Conservation (phyloP, 2,113 vertebrate genomes). For the Eolophus roseicapilla region DNA sequence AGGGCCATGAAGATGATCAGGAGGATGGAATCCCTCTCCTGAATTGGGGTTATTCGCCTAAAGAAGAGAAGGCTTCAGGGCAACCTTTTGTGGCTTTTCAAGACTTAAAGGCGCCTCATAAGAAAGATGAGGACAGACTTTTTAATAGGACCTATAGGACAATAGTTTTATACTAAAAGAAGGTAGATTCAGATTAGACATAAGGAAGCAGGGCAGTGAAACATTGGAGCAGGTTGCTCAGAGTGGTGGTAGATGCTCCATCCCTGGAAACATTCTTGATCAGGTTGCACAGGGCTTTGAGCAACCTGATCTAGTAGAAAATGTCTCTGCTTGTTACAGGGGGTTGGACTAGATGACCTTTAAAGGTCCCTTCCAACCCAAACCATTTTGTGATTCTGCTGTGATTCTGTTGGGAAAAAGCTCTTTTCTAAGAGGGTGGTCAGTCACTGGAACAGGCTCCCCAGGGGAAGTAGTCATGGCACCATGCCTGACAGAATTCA, state of each 20-base stretch:
- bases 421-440: not conserved
- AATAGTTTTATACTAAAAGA: not conserved
- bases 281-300: not conserved
- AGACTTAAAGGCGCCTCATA: not conserved
- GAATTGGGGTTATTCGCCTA: not conserved
- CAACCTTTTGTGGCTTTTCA: not conserved
- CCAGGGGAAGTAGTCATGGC: not conserved
- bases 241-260: not conserved
- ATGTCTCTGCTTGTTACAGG: not conserved
- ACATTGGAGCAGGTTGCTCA: not conserved
- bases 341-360: not conserved
- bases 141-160: not conserved
- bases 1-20: not conserved
- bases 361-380: not conserved
- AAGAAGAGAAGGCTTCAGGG: not conserved
- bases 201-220: not conserved
- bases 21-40: not conserved
- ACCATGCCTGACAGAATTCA: not conserved
- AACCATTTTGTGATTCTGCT: not conserved
- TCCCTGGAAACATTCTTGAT: not conserved
- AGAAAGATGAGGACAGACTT: not conserved
- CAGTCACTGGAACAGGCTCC: accelerated
- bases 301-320: not conserved
- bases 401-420: not conserved
- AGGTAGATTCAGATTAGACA: not conserved